phyloP scores from a whole-genome alignment of 1,140 invertebrate genomes.

The Orchestia grillus region DNA sequence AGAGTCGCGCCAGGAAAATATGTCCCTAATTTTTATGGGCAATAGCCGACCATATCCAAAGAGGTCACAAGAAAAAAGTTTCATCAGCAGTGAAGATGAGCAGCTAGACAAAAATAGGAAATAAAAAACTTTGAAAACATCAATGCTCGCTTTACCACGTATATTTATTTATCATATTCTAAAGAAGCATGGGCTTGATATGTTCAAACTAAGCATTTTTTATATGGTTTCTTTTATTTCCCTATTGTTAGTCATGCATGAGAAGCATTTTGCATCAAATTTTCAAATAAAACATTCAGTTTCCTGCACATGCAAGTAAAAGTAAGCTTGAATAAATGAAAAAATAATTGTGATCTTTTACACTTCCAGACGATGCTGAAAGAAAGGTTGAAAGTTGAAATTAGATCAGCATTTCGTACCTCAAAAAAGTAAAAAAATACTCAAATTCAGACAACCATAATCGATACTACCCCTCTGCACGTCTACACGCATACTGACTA shows the following conservation, averaged over 20 bases:
- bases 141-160: too few relatives aligned
- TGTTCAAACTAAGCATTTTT: too few relatives aligned
- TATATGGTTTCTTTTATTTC: neutral
- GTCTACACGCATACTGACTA: neutral
- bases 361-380: neutral
- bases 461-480: neutral
- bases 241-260: neutral
- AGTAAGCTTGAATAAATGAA: neutral
- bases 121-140: too few relatives aligned
- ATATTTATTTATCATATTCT: too few relatives aligned
- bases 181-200: too few relatives aligned
- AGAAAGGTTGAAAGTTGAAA: neutral
- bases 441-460: neutral
- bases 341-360: neutral
- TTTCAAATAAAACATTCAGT: neutral
- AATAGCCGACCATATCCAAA: too few relatives aligned
- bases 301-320: neutral
- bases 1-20: too few relatives aligned
- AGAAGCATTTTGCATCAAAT: neutral
- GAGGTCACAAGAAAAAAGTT: too few relatives aligned
- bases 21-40: too few relatives aligned
- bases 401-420: neutral
- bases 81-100: too few relatives aligned
- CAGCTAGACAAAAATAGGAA: too few relatives aligned
- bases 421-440: neutral